phyloP scores from a whole-genome alignment of 1,140 invertebrate genomes.

The Cotesia vestalis region DNA sequence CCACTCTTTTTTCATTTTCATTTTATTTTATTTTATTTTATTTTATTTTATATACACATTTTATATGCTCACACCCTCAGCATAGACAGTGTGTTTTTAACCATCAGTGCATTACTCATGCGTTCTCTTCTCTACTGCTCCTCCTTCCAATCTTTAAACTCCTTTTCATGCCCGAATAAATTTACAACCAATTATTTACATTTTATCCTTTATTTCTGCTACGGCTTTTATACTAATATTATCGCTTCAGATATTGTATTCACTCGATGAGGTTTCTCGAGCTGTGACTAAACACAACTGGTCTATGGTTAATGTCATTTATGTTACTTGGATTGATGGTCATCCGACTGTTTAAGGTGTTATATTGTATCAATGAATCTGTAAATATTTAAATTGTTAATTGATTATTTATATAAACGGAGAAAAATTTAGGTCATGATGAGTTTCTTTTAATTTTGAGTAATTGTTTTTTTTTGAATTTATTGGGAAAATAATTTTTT shows the following conservation, averaged over 20 bases:
- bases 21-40: slow-evolving; percentile 7
- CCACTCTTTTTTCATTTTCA: neutral
- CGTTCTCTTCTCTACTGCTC: slow-evolving; percentile 12
- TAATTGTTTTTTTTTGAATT: too few relatives aligned
- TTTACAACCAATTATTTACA: slow-evolving; percentile 32
- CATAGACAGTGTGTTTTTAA: slow-evolving; percentile 16
- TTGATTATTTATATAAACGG: neutral
- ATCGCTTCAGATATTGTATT: neutral
- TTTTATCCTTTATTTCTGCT: slow-evolving; percentile 22
- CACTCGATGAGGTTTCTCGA: slow-evolving; percentile 11
- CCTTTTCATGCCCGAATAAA: slow-evolving; percentile 32
- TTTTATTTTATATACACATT: slow-evolving; percentile 1
- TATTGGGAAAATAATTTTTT: too few relatives aligned
- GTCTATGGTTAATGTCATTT: too few relatives aligned
- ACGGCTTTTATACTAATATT: slow-evolving; percentile 16
- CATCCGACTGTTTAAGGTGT: neutral
- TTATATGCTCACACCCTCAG: slow-evolving; percentile 27
- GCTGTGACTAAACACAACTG: too few relatives aligned
- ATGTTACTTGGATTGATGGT: neutral
- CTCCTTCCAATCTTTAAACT: slow-evolving; percentile 24
- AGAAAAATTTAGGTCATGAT: too few relatives aligned
- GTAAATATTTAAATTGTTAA: neutral
- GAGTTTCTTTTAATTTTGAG: too few relatives aligned
- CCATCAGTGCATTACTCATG: slow-evolving; percentile 35
- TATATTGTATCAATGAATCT: neutral